Percentiles rank a stretch among this genome's conserved stretches.
These are phyloP conservation scores for Orchestes rusci DNA, from an alignment of 2,888 invertebrate genomes.

Conservation along the genomic window DNA sequence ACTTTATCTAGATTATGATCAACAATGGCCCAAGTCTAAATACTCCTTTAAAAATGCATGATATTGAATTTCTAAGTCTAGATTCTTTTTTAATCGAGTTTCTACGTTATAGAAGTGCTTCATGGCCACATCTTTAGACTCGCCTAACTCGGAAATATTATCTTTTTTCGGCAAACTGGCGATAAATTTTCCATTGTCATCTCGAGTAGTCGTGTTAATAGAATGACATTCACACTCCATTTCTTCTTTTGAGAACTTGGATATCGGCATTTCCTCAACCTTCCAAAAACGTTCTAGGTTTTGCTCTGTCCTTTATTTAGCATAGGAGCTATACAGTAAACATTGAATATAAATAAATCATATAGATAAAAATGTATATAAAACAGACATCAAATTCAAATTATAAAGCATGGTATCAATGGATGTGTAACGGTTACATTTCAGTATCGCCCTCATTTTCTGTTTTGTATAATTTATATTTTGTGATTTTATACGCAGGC, in stretches of 20 bases:
- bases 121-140: conserved; percentile 8
- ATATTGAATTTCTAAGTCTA: conserved; percentile 10
- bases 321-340: no score
- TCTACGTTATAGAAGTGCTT: conserved; percentile 13
- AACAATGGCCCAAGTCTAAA: conserved; percentile 4
- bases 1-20: background rate
- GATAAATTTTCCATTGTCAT: conserved; percentile 9
- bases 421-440: no score
- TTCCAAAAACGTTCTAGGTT: conserved; percentile 13
- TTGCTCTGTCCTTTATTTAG: no score
- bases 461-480: no score
- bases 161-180: conserved; percentile 10
- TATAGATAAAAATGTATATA: no score
- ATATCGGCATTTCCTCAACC: conserved; percentile 10
- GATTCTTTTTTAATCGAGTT: conserved; percentile 6
- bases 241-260: conserved; percentile 6
- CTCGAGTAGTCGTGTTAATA: conserved; percentile 10
- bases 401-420: no score
- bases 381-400: no score
- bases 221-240: conserved; percentile 9
- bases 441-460: no score
- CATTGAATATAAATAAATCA: no score
- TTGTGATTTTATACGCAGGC: no score
- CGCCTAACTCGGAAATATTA: conserved; percentile 6
- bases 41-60: conserved; percentile 17